Base-by-base conservation (phyloP, 1,140 invertebrate genomes). In the Ephestia elutella region DNA sequence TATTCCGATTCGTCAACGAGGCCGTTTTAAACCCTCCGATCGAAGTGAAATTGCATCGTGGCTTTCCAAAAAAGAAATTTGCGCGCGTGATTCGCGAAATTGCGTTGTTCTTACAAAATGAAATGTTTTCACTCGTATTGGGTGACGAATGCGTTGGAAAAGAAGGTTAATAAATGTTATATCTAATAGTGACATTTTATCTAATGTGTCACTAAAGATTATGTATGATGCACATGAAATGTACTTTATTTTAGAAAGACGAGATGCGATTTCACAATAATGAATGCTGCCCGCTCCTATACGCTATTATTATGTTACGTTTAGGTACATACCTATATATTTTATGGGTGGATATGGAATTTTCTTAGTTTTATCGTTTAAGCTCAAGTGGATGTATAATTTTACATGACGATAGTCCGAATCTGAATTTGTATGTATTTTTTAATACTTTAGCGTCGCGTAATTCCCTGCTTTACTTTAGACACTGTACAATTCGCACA, bases 341-440 rank as follows among this genome's bases (percentile, higher is more conserved):
- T 71, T 70, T 78, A 82, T 74, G 71, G 81, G 79, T 81, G 73
- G 73, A 74, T 75, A 82, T 73, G 78, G 73, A 81, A 70, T 78
- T 77, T 60, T 62, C 61, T 79, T 77, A 74, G 69, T 73, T 75
- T 62, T 71, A 78, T 74, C 59, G 69, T 80, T 73, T 75, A 44
- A 78, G 78, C 75, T 84, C 75, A 75, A 79, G 74, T 67, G 66
- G 62, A 75, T 75, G 71, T 70, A 72, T 71, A 72, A 66, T 68
- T 70, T 73, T 79, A 82, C 68, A 66, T 62, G 62, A 63, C 57
- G 59, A 62, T 71, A 77, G 72, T 61, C 75, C 74, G 72, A 80
- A 78, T 81, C 77, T 78, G 80, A 83, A 80, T 80, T 78, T 81
- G 70, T 80, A 77, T 63, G 60, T 68, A 66, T 71, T 81, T 75